Evolutionary conservation across 2,113 vertebrate genomes (phyloP).

Genomic region (Loxodonta africana): DNA sequence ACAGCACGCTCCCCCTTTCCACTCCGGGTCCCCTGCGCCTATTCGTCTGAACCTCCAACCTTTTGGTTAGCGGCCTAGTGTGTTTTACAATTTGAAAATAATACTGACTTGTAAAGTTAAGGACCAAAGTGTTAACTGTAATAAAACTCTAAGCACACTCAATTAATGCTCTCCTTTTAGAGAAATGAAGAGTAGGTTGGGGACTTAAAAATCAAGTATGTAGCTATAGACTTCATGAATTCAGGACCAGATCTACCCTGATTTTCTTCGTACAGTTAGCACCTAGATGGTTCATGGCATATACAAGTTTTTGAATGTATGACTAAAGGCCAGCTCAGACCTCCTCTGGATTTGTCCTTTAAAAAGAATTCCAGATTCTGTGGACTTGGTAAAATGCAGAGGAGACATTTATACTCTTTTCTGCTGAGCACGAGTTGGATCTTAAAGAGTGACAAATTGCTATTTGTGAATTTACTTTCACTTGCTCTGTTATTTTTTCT

Average conservation of each 20-base stretch:
- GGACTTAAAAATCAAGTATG: background rate
- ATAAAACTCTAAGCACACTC: background rate
- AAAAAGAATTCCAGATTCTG: background rate
- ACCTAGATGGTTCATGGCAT: background rate
- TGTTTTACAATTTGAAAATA: slow-evolving; percentile 36
- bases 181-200: background rate
- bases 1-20: too few relatives aligned
- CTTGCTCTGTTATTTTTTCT: background rate
- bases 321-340: background rate
- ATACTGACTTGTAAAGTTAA: slow-evolving; percentile 16
- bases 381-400: background rate
- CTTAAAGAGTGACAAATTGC: background rate
- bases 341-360: background rate
- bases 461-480: slow-evolving; percentile 18
- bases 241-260: background rate
- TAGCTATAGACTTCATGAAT: background rate
- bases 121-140: background rate
- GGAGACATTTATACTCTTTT: background rate
- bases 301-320: background rate
- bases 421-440: background rate
- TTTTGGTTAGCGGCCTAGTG: background rate
- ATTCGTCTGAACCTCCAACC: too few relatives aligned
- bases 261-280: background rate
- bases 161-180: background rate
- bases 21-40: too few relatives aligned